Percentiles rank a stretch among this genome's conserved stretches.
Evolutionary conservation across 53 echinoderm and acorn worm genomes (phyloP).

Genomic region (Patiria pectinifera): DNA sequence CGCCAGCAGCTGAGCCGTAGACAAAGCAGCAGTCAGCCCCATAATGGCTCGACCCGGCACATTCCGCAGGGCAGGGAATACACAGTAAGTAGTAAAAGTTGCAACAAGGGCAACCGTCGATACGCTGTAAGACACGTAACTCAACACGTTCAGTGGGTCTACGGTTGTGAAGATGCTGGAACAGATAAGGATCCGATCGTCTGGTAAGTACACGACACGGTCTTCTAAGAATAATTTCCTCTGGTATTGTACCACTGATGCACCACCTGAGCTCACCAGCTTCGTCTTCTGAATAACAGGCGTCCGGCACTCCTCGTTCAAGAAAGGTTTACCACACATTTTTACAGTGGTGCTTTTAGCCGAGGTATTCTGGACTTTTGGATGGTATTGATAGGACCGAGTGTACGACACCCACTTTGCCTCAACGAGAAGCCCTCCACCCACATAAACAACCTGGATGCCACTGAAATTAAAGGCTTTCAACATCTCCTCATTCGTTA

Average conservation of each 20-base stretch:
- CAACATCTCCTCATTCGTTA: neutral
- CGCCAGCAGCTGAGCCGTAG: conserved; percentile 34
- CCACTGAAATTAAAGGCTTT: conserved; percentile 8
- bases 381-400: conserved; percentile 6
- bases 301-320: neutral
- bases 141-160: neutral
- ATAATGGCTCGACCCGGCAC: conserved; percentile 50
- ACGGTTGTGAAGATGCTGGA: neutral
- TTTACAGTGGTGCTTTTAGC: neutral
- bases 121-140: conserved; percentile 12
- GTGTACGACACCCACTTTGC: neutral
- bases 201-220: conserved; percentile 14
- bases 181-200: conserved; percentile 32
- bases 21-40: conserved; percentile 28
- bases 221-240: conserved; percentile 5
- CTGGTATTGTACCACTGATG: neutral
- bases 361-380: neutral
- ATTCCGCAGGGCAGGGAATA: conserved; percentile 38
- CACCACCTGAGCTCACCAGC: neutral
- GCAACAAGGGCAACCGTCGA: conserved; percentile 22
- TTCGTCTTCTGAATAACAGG: neutral
- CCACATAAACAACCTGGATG: conserved; percentile 23
- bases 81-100: conserved; percentile 23
- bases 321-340: neutral
- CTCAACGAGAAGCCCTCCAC: conserved; percentile 13